Percentiles rank a stretch among this genome's conserved stretches.
These are phyloP conservation scores for Probaryconus sp. DNA, from an alignment of 1,140 invertebrate genomes.

Conservation along the genomic window DNA sequence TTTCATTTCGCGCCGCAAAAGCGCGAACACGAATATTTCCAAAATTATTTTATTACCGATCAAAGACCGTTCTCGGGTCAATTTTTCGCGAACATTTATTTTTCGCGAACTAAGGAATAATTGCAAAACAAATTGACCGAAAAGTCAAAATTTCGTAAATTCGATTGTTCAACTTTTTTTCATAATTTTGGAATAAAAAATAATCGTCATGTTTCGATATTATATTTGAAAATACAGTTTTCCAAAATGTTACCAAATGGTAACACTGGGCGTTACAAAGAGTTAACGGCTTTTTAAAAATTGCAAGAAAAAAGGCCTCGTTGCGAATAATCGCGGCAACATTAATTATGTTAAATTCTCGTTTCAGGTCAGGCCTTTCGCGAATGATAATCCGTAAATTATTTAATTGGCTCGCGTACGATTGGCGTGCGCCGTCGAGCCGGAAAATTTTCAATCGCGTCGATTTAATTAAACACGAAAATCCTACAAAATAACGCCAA, in stretches of 20 bases:
- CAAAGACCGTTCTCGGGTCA: no score
- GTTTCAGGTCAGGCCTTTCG: no score
- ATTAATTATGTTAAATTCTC: no score
- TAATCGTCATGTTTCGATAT: no score
- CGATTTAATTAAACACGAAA: constrained; percentile 48
- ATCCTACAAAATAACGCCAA: constrained; percentile 7
- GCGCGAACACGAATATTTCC: constrained; percentile 6
- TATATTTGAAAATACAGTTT: no score
- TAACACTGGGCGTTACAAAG: no score
- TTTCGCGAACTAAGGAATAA: no score
- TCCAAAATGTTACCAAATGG: no score
- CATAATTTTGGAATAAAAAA: background rate
- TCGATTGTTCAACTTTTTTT: background rate
- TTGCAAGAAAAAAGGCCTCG: no score
- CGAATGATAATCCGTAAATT: constrained; percentile 29
- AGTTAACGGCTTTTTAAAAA: no score
- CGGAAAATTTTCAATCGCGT: constrained; percentile 32
- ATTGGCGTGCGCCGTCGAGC: background rate
- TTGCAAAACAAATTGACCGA: no score
- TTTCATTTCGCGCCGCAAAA: constrained; percentile 21
- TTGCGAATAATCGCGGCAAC: no score
- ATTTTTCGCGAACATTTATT: background rate
- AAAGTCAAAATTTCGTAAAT: background rate
- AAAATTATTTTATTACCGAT: background rate
- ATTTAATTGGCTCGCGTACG: constrained; percentile 24